Conservation (phyloP, 2,797 vertebrate species). For the Sebastes jordani region DNA sequence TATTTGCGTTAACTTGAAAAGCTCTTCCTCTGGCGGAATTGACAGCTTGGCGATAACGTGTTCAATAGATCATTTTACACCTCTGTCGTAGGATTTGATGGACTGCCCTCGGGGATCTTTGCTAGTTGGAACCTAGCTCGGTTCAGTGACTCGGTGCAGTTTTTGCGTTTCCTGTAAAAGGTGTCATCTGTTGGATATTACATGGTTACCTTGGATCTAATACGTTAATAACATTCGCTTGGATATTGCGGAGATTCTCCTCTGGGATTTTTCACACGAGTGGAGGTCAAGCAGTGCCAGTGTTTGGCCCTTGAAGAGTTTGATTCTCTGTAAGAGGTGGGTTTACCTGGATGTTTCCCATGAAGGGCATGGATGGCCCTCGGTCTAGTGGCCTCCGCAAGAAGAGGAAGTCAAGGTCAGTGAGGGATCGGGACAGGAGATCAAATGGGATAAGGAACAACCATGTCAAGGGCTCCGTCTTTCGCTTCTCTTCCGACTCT, state of each 20-base stretch:
- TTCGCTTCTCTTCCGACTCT: constrained; percentile 88
- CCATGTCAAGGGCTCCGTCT: constrained; percentile 75
- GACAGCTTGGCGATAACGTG: constrained; percentile 53
- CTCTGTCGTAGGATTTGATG: constrained; percentile 68
- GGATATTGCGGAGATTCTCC: constrained; percentile 81
- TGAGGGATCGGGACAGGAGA: constrained; percentile 87
- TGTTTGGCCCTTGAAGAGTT: constrained; percentile 36
- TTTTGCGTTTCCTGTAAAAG: constrained; percentile 48
- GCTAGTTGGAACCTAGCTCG: constrained; percentile 49
- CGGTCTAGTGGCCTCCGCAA: constrained; percentile 90
- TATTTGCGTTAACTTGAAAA: constrained; percentile 73
- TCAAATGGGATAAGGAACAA: constrained; percentile 81
- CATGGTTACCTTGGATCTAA: constrained; percentile 81
- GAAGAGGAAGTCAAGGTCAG: constrained; percentile 93
- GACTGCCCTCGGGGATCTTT: constrained; percentile 64
- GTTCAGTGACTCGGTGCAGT: constrained; percentile 44
- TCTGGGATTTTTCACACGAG: constrained; percentile 62
- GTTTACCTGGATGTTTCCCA: constrained; percentile 69
- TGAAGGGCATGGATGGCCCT: constrained; percentile 91
- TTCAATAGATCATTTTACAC: constrained; percentile 57
- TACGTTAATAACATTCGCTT: constrained; percentile 79
- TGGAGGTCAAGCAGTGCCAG: constrained; percentile 69
- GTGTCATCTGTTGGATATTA: constrained; percentile 76
- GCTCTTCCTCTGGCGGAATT: constrained; percentile 52
- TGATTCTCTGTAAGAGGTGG: constrained; percentile 47